These are phyloP conservation scores for Sterrhoptilus dennistouni DNA, from an alignment of 2,113 vertebrate species.

Conservation along the genomic window DNA sequence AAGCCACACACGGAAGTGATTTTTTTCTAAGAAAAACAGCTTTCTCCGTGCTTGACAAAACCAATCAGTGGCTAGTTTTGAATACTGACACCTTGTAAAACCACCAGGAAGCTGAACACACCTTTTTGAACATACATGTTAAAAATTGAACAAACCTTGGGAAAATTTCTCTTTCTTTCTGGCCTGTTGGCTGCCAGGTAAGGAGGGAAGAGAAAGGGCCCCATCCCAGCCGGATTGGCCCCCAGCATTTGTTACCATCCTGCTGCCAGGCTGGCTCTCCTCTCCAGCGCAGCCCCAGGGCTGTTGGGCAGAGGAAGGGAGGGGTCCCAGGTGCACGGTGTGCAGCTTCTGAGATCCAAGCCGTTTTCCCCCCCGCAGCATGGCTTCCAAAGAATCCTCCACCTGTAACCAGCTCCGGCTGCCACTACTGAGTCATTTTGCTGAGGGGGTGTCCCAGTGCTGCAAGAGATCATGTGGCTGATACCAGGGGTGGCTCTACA, in stretches of 20 bases:
- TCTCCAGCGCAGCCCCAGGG: neutral
- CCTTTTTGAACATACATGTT: neutral
- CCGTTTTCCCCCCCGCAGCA: rapidly evolving
- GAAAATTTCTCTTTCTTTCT: neutral
- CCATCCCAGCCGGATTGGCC: no score
- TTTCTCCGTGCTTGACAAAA: neutral
- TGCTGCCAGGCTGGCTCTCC: neutral
- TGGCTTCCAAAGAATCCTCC: neutral
- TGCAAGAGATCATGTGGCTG: neutral
- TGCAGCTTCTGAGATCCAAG: neutral
- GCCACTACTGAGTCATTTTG: neutral
- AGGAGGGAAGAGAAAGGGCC: no score
- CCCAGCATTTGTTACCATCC: neutral
- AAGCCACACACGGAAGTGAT: neutral
- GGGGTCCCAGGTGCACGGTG: neutral
- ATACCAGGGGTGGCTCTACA: neutral
- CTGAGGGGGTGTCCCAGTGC: neutral
- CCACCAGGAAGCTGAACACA: neutral
- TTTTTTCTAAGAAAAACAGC: neutral
- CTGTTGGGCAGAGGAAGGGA: neutral
- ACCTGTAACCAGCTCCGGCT: neutral
- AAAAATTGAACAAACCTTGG: neutral
- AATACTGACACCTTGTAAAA: neutral
- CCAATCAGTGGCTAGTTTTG: neutral
- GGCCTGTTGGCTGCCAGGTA: neutral